These are phyloP conservation scores for Monarcha castaneiventris DNA, from an alignment of 2,113 vertebrate genomes.

Conservation along the genomic window DNA sequence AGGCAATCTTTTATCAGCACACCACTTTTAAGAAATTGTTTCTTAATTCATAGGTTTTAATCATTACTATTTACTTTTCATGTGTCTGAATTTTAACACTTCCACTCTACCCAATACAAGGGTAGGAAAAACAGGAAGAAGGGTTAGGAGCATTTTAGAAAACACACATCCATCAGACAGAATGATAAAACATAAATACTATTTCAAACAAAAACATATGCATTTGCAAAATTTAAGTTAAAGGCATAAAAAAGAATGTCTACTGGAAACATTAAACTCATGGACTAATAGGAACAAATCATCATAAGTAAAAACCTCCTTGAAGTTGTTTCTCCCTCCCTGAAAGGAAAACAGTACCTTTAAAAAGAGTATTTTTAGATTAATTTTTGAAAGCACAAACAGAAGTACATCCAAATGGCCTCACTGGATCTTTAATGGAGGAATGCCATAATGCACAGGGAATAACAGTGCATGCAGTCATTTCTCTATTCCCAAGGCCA, in stretches of 20 bases:
- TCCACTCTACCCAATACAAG: not conserved
- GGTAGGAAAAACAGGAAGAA: not conserved
- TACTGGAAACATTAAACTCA: not conserved
- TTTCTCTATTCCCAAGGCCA: not conserved
- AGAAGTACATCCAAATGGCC: not conserved
- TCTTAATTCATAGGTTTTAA: not conserved
- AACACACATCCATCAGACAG: not conserved
- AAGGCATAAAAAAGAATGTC: not conserved
- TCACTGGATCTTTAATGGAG: not conserved
- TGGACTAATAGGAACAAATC: not conserved
- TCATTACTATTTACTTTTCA: not conserved
- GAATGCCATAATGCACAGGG: not conserved
- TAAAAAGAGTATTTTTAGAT: not conserved
- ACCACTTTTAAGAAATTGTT: not conserved
- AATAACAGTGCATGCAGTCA: not conserved
- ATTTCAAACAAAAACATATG: not conserved
- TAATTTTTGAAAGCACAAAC: not conserved
- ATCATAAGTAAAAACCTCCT: not conserved
- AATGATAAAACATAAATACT: not conserved
- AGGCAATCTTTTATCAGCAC: not conserved
- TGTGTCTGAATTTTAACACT: not conserved
- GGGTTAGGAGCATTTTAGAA: not conserved
- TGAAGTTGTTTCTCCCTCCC: not conserved
- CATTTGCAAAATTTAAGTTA: not conserved
- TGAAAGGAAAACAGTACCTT: not conserved